Conservation (phyloP, 2,888 invertebrate genomes). For the Drosophila quinaria region DNA sequence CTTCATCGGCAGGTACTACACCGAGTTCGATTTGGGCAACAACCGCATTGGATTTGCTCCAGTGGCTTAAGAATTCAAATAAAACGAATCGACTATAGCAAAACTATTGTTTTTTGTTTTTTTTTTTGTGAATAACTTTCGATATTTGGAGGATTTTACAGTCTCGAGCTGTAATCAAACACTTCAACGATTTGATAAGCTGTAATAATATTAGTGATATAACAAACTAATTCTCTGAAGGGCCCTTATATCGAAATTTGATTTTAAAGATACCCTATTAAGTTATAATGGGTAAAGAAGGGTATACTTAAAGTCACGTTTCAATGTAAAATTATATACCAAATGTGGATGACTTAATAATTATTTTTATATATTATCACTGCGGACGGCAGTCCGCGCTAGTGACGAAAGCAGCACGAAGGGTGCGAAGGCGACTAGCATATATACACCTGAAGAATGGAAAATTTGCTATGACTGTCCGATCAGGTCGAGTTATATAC, state of each 20-base stretch:
- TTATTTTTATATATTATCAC: too few relatives aligned
- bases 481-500: too few relatives aligned
- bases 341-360: too few relatives aligned
- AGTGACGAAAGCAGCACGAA: too few relatives aligned
- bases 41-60: conserved; percentile 94
- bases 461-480: too few relatives aligned
- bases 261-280: not conserved
- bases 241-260: not conserved
- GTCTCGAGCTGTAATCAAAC: not conserved
- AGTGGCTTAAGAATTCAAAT: conserved; percentile 82
- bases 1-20: conserved; percentile 97
- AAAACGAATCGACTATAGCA: conserved; percentile 25
- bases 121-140: not conserved
- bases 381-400: too few relatives aligned
- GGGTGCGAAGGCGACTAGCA: too few relatives aligned
- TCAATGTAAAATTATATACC: too few relatives aligned
- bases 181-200: not conserved
- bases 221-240: not conserved
- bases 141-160: not conserved
- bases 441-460: too few relatives aligned
- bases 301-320: not conserved
- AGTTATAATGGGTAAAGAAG: too few relatives aligned
- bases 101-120: not conserved
- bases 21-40: conserved; percentile 96
- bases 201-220: not conserved